Evolutionary conservation across 1,140 invertebrate genomes (phyloP).

Genomic region (Lamellibrachia luymesi): DNA sequence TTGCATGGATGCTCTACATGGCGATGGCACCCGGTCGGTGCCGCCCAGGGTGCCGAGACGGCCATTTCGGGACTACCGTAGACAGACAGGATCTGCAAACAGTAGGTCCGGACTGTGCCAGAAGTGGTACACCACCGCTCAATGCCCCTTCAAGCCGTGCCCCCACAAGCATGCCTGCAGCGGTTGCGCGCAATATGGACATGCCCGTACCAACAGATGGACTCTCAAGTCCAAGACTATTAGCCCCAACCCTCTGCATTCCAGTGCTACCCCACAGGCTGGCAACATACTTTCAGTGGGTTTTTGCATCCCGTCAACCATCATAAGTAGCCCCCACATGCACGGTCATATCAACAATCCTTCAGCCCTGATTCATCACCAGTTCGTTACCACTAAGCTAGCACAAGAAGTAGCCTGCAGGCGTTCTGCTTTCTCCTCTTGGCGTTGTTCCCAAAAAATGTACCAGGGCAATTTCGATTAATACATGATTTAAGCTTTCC

Average conservation of each 20-base stretch:
- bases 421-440: slow-evolving; percentile 20
- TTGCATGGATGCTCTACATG: background rate
- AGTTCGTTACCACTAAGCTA: background rate
- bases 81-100: background rate
- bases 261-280: background rate
- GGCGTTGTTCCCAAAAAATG: slow-evolving; percentile 26
- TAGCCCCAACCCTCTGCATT: background rate
- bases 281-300: background rate
- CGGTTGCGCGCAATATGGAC: background rate
- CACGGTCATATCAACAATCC: background rate
- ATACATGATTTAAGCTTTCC: slow-evolving; percentile 29
- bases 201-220: background rate
- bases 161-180: background rate
- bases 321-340: background rate
- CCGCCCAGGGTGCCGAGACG: too few relatives aligned
- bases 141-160: background rate
- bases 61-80: background rate
- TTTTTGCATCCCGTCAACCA: background rate
- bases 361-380: background rate
- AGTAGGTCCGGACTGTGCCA: background rate
- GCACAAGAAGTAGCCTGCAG: background rate
- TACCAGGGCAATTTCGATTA: slow-evolving; percentile 23
- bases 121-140: background rate
- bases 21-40: background rate
- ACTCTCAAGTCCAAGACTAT: background rate